Conservation (phyloP, 2,113 vertebrate genomes). For the Podocnemis expansa region DNA sequence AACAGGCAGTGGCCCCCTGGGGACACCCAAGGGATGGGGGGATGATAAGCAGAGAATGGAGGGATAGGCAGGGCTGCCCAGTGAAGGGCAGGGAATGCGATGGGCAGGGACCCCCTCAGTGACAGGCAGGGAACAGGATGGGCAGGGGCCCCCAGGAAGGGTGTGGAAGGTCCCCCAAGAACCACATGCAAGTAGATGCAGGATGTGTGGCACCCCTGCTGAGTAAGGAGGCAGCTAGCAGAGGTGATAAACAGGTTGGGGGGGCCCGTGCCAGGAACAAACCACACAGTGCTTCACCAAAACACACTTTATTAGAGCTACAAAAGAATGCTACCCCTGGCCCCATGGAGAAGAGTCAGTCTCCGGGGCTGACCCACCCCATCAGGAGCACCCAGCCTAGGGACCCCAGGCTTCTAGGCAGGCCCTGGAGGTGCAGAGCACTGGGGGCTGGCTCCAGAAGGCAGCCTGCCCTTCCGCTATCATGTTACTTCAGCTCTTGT, state of each 20-base stretch:
- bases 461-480: no score
- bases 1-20: conserved; percentile 63
- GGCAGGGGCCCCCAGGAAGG: background rate
- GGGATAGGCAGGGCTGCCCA: background rate
- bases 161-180: background rate
- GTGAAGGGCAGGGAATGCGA: background rate
- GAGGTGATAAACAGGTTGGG: background rate
- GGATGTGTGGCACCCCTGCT: background rate
- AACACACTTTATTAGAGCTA: conserved; percentile 84
- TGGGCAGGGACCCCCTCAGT: conserved; percentile 1
- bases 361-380: background rate
- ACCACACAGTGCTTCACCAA: conserved; percentile 82
- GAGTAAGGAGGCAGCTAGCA: background rate
- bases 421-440: no score
- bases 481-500: background rate
- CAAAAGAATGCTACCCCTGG: conserved; percentile 69
- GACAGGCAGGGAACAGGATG: background rate
- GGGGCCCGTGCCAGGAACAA: conserved; percentile 73
- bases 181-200: background rate
- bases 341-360: background rate
- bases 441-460: no score
- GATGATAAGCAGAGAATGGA: no score
- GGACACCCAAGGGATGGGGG: conserved; percentile 12
- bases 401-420: background rate
- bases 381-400: background rate